These are phyloP conservation scores for Gryllus bimaculatus DNA, from an alignment of 1,140 invertebrate genomes.

Conservation along the genomic window DNA sequence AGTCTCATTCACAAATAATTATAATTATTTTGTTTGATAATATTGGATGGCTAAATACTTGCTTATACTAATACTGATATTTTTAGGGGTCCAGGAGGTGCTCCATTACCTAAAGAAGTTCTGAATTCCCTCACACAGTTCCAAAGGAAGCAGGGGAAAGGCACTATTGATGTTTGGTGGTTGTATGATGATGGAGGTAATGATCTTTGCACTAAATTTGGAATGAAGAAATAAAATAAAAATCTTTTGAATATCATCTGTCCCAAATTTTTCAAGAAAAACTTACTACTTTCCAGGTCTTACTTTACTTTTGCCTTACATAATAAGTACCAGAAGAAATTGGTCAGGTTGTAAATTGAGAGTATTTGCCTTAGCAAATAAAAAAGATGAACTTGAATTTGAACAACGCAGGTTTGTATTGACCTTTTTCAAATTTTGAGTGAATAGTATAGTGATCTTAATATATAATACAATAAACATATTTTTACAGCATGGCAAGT, in stretches of 20 bases:
- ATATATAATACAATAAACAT: not conserved
- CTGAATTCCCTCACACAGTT: slow-evolving; percentile 60
- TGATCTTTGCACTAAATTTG: slow-evolving; percentile 6
- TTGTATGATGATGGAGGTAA: slow-evolving; percentile 84
- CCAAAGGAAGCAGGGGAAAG: slow-evolving; percentile 54
- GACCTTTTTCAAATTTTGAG: not conserved
- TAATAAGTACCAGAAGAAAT: slow-evolving; percentile 75
- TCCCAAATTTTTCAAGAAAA: slow-evolving; percentile 30
- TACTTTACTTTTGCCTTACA: slow-evolving; percentile 76
- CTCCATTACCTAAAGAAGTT: slow-evolving; percentile 48
- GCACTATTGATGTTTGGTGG: slow-evolving; percentile 97
- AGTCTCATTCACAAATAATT: not conserved
- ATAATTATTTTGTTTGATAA: not conserved
- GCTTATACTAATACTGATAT: too few relatives aligned
- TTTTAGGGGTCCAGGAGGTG: slow-evolving; percentile 40
- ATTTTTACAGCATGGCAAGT: slow-evolving; percentile 74
- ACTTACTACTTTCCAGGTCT: slow-evolving; percentile 49
- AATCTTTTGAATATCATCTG: not conserved
- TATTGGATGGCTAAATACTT: not conserved
- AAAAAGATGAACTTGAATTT: slow-evolving; percentile 75
- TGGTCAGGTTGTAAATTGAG: slow-evolving; percentile 83
- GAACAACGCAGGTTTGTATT: slow-evolving; percentile 15
- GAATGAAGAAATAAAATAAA: not conserved
- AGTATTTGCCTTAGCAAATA: slow-evolving; percentile 90
- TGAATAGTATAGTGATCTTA: not conserved